Evolutionary conservation across 2,113 vertebrate species (phyloP), one percentile per base, ranked within the genome.

Genomic region (Uropsilus gracilis): DNA sequence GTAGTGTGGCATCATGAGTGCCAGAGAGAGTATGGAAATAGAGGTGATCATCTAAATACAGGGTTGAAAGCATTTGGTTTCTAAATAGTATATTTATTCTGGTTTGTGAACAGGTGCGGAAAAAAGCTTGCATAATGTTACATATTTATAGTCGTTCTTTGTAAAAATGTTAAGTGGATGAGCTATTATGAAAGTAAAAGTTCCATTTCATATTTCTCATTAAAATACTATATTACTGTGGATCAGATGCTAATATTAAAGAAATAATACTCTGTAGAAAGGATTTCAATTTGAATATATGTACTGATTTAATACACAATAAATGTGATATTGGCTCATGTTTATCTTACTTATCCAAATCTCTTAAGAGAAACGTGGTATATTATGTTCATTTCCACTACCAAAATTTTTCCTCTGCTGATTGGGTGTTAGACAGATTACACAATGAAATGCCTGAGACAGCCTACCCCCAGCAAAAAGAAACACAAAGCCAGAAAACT

Each of bases 121-220:
- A 84, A 82, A 92, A 94, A 85, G 68, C 66, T 81, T 95, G 80
- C 28, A 86, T 50, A 87, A 87, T 72, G 71, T 94, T 96, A 84
- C 61, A 85, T 89, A 89, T 94, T 92, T 92, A 96, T 94, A 95
- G 87, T 75, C 81, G 89, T 81, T 95, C 72, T 92, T 94, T 86
- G 66, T 94, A 93, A 94, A 96, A 96, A 89, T 77, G 86, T 96
- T 95, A 94, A 94, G 71, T 96, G 89, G 93, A 94, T 89, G 93
- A 94, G 83, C 83, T 94, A 84, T 96, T 95, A 94, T 75, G 64
- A 95, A 95, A 92, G 64, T 93, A 80, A 95, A 90, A 89, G 8
- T 96, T 89, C 59, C 89, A 91, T 87, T 96, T 94, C 92, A 59
- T 96, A 91, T 93, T 94, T 94, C 86, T 92, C 44, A 88, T 92